Conservation (phyloP, 2,888 invertebrate species). For the Leuctra nigra region DNA sequence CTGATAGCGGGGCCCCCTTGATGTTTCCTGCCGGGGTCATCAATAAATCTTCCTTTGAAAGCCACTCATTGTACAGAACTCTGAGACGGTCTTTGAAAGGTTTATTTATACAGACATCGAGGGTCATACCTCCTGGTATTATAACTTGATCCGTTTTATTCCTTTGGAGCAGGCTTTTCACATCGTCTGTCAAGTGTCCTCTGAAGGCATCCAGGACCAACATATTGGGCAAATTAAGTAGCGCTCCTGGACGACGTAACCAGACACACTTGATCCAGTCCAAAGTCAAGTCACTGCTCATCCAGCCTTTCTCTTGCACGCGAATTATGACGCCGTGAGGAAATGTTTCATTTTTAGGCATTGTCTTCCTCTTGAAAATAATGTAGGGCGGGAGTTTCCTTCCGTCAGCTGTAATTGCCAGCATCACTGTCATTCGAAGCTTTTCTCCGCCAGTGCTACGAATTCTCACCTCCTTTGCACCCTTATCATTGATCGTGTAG, state of each 20-base stretch:
- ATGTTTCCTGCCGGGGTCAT: background rate
- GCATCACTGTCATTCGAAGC: no score
- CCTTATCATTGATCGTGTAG: no score
- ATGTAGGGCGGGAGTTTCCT: constrained; percentile 13
- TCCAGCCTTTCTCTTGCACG: constrained; percentile 17
- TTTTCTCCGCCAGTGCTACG: no score
- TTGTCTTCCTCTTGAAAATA: constrained; percentile 2
- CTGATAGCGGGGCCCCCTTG: background rate
- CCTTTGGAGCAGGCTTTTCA: background rate
- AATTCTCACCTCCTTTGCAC: no score
- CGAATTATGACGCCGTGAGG: constrained; percentile 4
- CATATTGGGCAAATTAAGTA: no score
- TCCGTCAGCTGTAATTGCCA: constrained; percentile 14
- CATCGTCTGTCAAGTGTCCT: background rate
- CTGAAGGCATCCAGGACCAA: background rate
- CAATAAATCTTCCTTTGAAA: background rate
- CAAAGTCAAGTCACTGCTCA: background rate
- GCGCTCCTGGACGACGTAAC: constrained; percentile 10
- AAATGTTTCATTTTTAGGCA: constrained; percentile 5
- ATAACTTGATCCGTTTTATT: background rate
- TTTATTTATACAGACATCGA: constrained; percentile 8
- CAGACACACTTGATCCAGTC: constrained; percentile 20
- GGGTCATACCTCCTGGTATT: no score
- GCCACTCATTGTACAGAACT: background rate
- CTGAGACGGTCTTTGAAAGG: background rate